Conservation (phyloP, 2,797 vertebrate genomes). For the Passerculus sandwichensis region DNA sequence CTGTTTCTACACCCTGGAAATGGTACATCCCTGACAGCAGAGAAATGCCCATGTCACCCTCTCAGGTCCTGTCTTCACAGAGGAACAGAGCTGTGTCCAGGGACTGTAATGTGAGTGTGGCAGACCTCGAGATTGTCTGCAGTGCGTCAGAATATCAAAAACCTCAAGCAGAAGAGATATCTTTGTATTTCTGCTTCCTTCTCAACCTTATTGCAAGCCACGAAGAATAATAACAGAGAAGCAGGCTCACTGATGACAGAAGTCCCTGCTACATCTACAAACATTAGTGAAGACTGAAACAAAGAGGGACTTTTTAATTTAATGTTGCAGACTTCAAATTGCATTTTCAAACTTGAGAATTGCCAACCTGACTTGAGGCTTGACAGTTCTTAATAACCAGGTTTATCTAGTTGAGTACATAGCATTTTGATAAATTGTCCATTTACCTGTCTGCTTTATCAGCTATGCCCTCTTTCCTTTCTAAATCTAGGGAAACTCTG, state of each 20-base stretch:
- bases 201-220: neutral
- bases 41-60: neutral
- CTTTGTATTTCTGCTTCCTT: neutral
- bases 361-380: conserved; percentile 21
- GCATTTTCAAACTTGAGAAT: conserved; percentile 41
- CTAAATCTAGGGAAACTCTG: neutral
- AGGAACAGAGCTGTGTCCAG: neutral
- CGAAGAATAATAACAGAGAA: neutral
- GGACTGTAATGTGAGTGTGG: neutral
- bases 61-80: neutral
- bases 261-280: neutral
- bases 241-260: neutral
- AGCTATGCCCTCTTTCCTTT: neutral
- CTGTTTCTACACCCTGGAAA: neutral
- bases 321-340: conserved; percentile 30
- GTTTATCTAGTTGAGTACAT: conserved; percentile 19
- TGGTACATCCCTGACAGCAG: neutral
- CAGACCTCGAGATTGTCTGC: neutral
- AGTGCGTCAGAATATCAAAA: neutral
- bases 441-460: conserved; percentile 31
- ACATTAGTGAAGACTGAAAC: conserved; percentile 24
- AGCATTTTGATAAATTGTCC: conserved; percentile 50
- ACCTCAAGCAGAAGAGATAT: neutral
- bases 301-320: conserved; percentile 27
- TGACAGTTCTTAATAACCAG: conserved; percentile 42